These are phyloP conservation scores for Melitaea cinxia DNA, from an alignment of 1,140 invertebrate species.

Conservation along the genomic window DNA sequence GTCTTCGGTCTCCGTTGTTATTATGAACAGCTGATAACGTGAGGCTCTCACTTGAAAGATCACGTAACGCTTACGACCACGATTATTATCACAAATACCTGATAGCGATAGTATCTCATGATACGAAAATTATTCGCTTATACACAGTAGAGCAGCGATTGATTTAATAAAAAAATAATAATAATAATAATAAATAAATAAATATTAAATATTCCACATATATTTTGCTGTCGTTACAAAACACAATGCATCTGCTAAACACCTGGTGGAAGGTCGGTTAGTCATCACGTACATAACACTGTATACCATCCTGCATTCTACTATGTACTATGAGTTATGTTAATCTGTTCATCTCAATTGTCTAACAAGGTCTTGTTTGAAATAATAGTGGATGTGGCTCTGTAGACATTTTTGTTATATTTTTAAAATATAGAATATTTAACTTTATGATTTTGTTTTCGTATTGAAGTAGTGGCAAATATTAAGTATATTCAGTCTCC, in stretches of 20 bases:
- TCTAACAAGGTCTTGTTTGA: conserved; percentile 3
- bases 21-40: no score
- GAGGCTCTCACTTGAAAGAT: no score
- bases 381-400: background rate
- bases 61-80: no score
- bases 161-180: background rate
- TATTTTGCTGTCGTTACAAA: conserved; percentile 6
- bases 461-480: no score
- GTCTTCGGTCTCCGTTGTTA: no score
- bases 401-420: background rate
- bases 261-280: conserved; percentile 47
- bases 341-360: conserved; percentile 2
- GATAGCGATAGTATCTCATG: no score
- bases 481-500: no score
- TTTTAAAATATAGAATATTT: no score
- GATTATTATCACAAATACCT: no score
- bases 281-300: conserved; percentile 19
- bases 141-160: no score
- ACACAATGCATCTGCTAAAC: conserved; percentile 49
- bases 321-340: background rate
- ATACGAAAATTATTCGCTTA: no score
- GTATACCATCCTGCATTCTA: background rate
- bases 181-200: background rate
- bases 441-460: no score
- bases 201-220: background rate